These are phyloP conservation scores for Dinomys branickii DNA, from an alignment of 2,113 vertebrate genomes.

Conservation along the genomic window DNA sequence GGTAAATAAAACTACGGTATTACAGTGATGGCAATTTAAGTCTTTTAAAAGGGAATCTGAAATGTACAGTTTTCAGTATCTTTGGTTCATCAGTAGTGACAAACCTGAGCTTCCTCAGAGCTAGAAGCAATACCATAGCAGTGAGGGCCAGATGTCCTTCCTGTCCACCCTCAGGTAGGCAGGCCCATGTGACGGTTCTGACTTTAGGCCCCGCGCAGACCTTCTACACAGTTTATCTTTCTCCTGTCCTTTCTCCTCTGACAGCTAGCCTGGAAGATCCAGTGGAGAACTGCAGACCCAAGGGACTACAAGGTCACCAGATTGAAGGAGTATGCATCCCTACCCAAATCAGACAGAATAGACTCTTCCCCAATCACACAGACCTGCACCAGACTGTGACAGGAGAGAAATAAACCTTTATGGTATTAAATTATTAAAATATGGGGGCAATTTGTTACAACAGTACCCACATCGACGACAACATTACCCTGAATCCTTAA, in stretches of 20 bases:
- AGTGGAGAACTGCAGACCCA: background rate
- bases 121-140: background rate
- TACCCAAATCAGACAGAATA: background rate
- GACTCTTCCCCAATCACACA: background rate
- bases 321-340: background rate
- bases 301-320: background rate
- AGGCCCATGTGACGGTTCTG: background rate
- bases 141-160: background rate
- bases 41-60: background rate
- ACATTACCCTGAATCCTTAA: background rate
- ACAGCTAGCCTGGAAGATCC: background rate
- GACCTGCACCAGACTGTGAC: background rate
- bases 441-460: background rate
- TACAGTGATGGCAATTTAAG: background rate
- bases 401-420: background rate
- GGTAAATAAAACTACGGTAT: constrained; percentile 18
- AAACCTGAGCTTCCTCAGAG: background rate
- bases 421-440: background rate
- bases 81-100: background rate
- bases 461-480: background rate
- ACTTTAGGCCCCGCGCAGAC: background rate
- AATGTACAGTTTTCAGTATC: background rate
- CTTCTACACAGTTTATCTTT: background rate
- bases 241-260: background rate
- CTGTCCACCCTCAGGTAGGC: background rate